phyloP scores from a whole-genome alignment of 1,140 invertebrate genomes.

The Sitodiplosis mosellana region DNA sequence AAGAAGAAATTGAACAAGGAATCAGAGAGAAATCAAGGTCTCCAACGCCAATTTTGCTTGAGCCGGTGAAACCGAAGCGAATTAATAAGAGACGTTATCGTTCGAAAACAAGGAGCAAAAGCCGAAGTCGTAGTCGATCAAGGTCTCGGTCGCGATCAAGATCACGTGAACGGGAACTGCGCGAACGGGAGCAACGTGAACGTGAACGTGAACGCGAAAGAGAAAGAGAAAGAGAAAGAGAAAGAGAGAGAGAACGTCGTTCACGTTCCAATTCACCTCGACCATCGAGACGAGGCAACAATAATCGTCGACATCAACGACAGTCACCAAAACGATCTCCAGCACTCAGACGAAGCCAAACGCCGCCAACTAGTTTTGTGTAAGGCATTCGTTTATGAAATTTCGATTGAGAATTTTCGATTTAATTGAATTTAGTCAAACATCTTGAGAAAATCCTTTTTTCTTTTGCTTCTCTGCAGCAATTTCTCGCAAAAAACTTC shows the following conservation, averaged over 20 bases:
- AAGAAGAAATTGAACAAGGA: conserved; percentile 58
- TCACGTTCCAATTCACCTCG: neutral
- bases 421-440: neutral
- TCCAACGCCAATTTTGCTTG: conserved; percentile 56
- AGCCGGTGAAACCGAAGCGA: conserved; percentile 38
- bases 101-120: conserved; percentile 34
- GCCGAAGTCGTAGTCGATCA: conserved; percentile 32
- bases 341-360: conserved; percentile 12
- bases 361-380: conserved; percentile 56
- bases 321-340: conserved; percentile 39
- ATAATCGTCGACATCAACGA: conserved; percentile 16
- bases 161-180: conserved; percentile 20
- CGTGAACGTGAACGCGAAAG: conserved; percentile 11
- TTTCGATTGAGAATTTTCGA: neutral
- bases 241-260: too few relatives aligned
- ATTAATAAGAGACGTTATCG: conserved; percentile 18
- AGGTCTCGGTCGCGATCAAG: conserved; percentile 35
- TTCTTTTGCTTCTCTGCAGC: conserved; percentile 10
- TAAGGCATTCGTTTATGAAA: conserved; percentile 24
- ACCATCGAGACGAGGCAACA: conserved; percentile 4
- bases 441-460: neutral
- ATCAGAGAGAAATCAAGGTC: conserved; percentile 49
- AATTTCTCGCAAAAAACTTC: conserved; percentile 28
- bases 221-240: conserved; percentile 22
- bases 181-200: conserved; percentile 11